phyloP scores from a whole-genome alignment of 2,113 vertebrate species.

The Lampris megalopsis region DNA sequence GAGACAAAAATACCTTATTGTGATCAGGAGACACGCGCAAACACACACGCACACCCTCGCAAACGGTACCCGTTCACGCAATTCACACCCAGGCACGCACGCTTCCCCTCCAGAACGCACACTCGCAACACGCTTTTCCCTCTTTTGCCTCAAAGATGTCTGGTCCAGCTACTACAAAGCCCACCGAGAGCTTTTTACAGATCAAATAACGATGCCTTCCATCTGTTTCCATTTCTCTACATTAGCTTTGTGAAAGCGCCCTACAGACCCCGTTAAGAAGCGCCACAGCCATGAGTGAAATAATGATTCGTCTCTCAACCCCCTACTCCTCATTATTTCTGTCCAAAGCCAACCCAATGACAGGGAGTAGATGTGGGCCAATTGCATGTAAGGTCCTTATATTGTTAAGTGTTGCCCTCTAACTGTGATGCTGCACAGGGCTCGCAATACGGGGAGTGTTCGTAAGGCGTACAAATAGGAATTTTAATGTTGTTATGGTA shows the following conservation, averaged over 20 bases:
- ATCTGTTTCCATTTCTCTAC: slow-evolving; percentile 74
- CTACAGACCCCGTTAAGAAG: slow-evolving; percentile 69
- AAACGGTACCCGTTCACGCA: slow-evolving; percentile 45
- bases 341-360: slow-evolving; percentile 57
- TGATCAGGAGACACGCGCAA: slow-evolving; percentile 22
- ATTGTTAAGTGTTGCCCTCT: slow-evolving; percentile 31
- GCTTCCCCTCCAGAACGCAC: slow-evolving; percentile 27
- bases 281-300: slow-evolving; percentile 65
- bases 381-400: slow-evolving; percentile 32
- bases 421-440: slow-evolving; percentile 39
- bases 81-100: slow-evolving; percentile 42
- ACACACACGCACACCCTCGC: slow-evolving; percentile 22
- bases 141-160: slow-evolving; percentile 65
- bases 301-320: slow-evolving; percentile 71
- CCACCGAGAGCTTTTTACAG: slow-evolving; percentile 74
- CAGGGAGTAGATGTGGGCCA: slow-evolving; percentile 45
- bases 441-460: slow-evolving; percentile 25
- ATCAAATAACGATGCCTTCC: slow-evolving; percentile 78
- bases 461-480: slow-evolving; percentile 33
- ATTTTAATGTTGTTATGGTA: slow-evolving; percentile 38
- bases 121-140: slow-evolving; percentile 44
- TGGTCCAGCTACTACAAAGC: slow-evolving; percentile 72
- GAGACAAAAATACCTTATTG: slow-evolving; percentile 46
- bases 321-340: slow-evolving; percentile 67
- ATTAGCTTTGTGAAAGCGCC: slow-evolving; percentile 65